A percentile compares a stretch with the other conserved stretches of the same genome.
phyloP scores from a whole-genome alignment of 2,888 invertebrate genomes.

The Euproctis similis region DNA sequence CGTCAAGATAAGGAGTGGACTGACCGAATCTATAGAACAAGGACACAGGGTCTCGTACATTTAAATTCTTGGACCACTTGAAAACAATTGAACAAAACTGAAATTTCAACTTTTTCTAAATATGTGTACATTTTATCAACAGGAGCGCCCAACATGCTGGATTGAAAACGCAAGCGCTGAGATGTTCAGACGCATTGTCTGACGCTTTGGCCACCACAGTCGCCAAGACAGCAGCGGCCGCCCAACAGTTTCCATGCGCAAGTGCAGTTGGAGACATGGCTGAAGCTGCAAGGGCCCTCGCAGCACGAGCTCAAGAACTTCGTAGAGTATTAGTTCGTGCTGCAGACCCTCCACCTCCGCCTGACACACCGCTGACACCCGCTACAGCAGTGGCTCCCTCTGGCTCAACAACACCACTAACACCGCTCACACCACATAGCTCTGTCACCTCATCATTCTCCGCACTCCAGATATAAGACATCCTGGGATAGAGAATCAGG shows the following conservation, averaged over 20 bases:
- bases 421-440: constrained; percentile 51
- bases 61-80: no score
- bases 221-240: constrained; percentile 91
- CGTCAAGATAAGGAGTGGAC: no score
- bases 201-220: constrained; percentile 90
- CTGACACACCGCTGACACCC: constrained; percentile 45
- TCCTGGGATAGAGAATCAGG: constrained; percentile 8
- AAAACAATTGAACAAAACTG: no score
- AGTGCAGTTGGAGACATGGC: constrained; percentile 95
- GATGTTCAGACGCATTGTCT: constrained; percentile 86
- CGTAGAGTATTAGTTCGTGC: constrained; percentile 84
- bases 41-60: no score
- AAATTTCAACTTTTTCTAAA: no score
- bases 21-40: no score
- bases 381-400: constrained; percentile 51
- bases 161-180: constrained; percentile 82
- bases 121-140: no score
- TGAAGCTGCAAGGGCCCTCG: constrained; percentile 90
- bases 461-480: constrained; percentile 49
- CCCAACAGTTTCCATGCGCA: constrained; percentile 93
- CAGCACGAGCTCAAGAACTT: constrained; percentile 87
- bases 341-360: constrained; percentile 63
- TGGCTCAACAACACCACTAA: constrained; percentile 46
- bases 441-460: constrained; percentile 44
- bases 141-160: constrained; percentile 86